Conservation (phyloP, 2,888 invertebrate species). For the Sylvicola fuscatus region DNA sequence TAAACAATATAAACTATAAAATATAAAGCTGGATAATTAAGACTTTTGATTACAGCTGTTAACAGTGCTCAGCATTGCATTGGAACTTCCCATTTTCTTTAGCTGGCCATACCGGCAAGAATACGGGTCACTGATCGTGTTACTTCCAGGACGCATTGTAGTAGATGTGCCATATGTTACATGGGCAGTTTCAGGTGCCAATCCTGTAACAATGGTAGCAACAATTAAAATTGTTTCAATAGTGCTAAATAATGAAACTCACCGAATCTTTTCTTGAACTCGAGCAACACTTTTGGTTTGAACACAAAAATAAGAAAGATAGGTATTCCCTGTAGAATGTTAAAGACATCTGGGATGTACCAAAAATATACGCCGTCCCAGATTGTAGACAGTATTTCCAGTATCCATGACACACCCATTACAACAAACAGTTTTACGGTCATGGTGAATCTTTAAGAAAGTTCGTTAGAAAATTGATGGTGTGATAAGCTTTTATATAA, state of each 20-base stretch:
- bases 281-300: conserved; percentile 41
- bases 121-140: no score
- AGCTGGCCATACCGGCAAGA: no score
- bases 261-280: conserved; percentile 36
- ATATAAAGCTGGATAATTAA: no score
- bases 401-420: conserved; percentile 57
- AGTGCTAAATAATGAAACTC: conserved; percentile 11
- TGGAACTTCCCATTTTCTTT: no score
- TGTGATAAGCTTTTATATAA: conserved; percentile 4
- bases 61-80: no score
- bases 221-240: not conserved
- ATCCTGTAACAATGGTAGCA: not conserved
- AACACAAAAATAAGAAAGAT: conserved; percentile 53
- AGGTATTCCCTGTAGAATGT: conserved; percentile 48
- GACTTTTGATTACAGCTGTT: no score
- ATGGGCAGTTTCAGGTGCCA: no score
- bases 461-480: not conserved
- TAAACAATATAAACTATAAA: no score
- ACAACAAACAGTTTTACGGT: conserved; percentile 55
- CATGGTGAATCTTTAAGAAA: conserved; percentile 35
- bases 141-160: no score
- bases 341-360: conserved; percentile 39
- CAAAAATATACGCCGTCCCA: conserved; percentile 28
- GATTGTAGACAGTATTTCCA: conserved; percentile 34
- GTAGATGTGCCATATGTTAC: no score